Percentiles rank a stretch among this genome's conserved stretches.
These are phyloP conservation scores for Buathra laborator DNA, from an alignment of 2,888 invertebrate genomes.

Conservation along the genomic window DNA sequence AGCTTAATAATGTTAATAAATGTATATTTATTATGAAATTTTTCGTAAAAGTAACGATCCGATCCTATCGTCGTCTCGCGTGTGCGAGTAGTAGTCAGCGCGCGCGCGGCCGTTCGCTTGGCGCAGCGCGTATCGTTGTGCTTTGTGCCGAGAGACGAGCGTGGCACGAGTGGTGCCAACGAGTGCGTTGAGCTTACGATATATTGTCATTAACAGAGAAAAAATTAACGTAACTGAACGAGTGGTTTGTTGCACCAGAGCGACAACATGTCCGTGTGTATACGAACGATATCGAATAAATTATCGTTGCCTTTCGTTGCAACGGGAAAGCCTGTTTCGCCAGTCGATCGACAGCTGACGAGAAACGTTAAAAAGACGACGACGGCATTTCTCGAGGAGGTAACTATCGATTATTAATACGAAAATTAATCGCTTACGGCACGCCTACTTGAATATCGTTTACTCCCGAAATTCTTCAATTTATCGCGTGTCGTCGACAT, in stretches of 20 bases:
- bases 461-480: not conserved
- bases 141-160: conserved; percentile 46
- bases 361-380: conserved; percentile 82
- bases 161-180: conserved; percentile 1
- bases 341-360: conserved; percentile 86
- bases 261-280: conserved; percentile 87
- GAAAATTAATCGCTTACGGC: not conserved
- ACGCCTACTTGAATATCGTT: not conserved
- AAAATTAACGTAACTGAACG: not conserved
- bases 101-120: too few relatives aligned
- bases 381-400: conserved; percentile 87
- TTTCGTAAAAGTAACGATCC: not conserved
- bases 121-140: conserved; percentile 20
- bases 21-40: conserved; percentile 71
- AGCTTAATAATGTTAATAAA: conserved; percentile 77
- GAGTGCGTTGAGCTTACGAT: not conserved
- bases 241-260: conserved; percentile 50
- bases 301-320: conserved; percentile 86
- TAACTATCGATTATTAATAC: conserved; percentile 76
- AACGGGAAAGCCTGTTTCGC: conserved; percentile 86
- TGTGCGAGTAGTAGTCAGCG: too few relatives aligned
- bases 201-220: not conserved
- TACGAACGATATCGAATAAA: conserved; percentile 87
- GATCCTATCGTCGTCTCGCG: too few relatives aligned
- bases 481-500: conserved; percentile 19